Evolutionary conservation across 2,888 invertebrate species (phyloP), one percentile per base, ranked within the genome.

Genomic region (Gnatocerus cornutus): DNA sequence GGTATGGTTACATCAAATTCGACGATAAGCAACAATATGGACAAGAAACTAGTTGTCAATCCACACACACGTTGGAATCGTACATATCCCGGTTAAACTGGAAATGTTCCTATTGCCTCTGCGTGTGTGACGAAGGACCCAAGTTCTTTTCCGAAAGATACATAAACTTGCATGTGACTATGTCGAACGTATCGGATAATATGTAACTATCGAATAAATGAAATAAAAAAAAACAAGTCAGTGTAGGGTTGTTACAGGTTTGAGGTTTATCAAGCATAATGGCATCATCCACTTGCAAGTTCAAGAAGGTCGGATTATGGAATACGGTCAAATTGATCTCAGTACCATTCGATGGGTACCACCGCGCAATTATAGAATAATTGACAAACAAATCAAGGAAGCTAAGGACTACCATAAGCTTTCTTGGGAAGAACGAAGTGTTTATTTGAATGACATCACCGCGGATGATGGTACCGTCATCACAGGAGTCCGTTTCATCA

Each of bases 1-100:
- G 62, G 13, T 62, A 62, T 10, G 29, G 50, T 8, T 41, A 62
- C 29, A 13, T 59, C 0, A 6, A 59, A 30, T 30, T 46, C 29
- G 13, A 5, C 10, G 29, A 59, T 30, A 45, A 45, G 0, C 12
- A 13, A 45, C 3, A 9, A 41, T 43, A n/a, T 3, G 56, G 56
- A 46, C 1, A 12, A 2, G 5, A 2, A 13, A 16, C 7, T 8
- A 37, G 9, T n/a, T 12, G 16, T 21, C 16, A 33, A 7, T 13
- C n/a, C n/a, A n/a, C 21, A 33, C 12, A 6, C 27, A 2, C 12
- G 3, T 91, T 92, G 71, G 93, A 94, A 78, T 93, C 93, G 70
- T 95, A 94, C 93, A 94, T 95, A 94, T 89, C 94, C 50, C 94
- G 92, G 89, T 78, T 94, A 45, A 91, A 94, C 85, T 94, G 93